phyloP scores from a whole-genome alignment of 2,113 vertebrate genomes.

The Coracopsis vasa region DNA sequence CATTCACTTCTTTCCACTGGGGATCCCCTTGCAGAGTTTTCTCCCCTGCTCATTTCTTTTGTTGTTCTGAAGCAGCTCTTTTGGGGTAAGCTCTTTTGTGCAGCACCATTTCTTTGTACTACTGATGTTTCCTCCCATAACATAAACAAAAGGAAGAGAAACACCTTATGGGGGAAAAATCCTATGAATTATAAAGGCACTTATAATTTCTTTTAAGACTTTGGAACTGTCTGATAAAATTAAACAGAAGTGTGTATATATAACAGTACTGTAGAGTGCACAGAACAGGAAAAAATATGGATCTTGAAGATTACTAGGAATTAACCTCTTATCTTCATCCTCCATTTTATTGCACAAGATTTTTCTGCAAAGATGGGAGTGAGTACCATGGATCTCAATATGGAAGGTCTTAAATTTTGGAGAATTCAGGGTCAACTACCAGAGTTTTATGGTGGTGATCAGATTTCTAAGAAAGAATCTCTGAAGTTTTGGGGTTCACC shows the following conservation, averaged over 20 bases:
- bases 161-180: background rate
- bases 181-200: background rate
- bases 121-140: background rate
- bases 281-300: background rate
- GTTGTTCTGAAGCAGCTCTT: conserved; percentile 7
- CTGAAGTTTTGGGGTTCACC: background rate
- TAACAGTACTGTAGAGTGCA: background rate
- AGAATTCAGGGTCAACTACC: background rate
- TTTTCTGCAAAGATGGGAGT: background rate
- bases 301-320: background rate
- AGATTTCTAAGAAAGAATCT: background rate
- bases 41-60: conserved; percentile 16
- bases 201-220: background rate
- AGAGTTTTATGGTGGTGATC: background rate
- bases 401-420: background rate
- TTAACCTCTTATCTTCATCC: background rate
- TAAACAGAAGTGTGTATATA: background rate
- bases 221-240: background rate
- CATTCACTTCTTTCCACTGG: background rate
- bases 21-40: background rate
- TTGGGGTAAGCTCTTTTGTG: background rate
- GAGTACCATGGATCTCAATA: background rate
- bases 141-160: background rate
- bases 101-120: background rate
- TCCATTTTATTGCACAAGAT: background rate